Base-by-base conservation (phyloP, 2,888 invertebrate genomes). In the Eudasyphora cyanicolor region DNA sequence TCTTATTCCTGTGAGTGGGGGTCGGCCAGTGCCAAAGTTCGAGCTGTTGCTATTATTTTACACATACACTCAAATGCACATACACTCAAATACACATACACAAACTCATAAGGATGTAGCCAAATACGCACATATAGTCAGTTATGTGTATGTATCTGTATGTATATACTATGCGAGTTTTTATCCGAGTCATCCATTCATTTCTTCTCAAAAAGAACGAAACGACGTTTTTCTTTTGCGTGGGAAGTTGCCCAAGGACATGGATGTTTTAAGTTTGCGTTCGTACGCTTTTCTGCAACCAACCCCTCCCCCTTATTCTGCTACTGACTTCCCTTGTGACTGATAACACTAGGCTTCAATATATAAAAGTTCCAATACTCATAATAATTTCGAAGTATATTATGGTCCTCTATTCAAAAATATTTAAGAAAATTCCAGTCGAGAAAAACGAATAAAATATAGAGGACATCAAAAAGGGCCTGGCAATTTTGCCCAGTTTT, bases 161-260 rank as follows among this genome's bases (percentile, higher is more conserved):
- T n/a, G n/a, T n/a, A n/a, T n/a, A n/a, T n/a, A n/a, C n/a, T 70
- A 51, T 38, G 38, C 60, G 29, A 60, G 32, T 32, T 32, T 32
- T 8, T 32, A n/a, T 32, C 32, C 32, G 5, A n/a, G 45, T 4
- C 45, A 45, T n/a, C 45, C 45, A 45, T 45, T 45, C 45, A 45
- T 45, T 45, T 12, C n/a, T 45, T 45, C n/a, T 14, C n/a, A 38
- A 38, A 38, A 38, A 38, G 38, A 38, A 38, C 38, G 10, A 10
- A 10, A 57, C 57, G 14, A 27, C 12, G 27, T 32, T 60, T 60
- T n/a, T n/a, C 29, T 60, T 29, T 45, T 78, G 85, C 80, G 82
- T 82, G 76, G 83, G 82, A 82, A 82, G 80, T 85, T 86, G 83
- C 83, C 85, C 82, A 84, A 83, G 85, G 86, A 78, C 83, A 82